Base-by-base conservation (phyloP, 2,797 vertebrate genomes). In the Mormyrus proboscirostris region DNA sequence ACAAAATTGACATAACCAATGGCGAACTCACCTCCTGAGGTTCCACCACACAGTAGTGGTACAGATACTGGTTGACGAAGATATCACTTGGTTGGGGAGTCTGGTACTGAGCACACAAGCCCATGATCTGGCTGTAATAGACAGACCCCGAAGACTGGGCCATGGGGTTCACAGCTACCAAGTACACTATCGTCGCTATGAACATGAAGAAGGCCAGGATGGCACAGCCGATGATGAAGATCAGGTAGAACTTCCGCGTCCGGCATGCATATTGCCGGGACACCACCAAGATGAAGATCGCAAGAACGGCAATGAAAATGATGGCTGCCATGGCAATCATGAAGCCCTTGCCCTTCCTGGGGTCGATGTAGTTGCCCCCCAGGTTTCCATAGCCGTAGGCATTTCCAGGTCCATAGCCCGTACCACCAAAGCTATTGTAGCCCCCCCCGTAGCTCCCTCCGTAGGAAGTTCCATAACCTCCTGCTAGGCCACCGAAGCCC, bases 31-130 rank as follows among this genome's bases (percentile, higher is more conserved):
- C 98, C 97, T 98, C 98, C 76, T 98, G 97, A 0, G 97, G 97
- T 90, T 98, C 98, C 92, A 98, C 96, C 44, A 98, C 97, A 51
- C 98, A 98, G 94, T 97, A 98, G 92, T 98, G 97, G 94, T 98
- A 98, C 5, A 98, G 95, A 91, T 98, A 98, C 59, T 98, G 97
- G 90, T 98, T 98, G 91, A 96, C 79, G 0, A 96, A 94, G 22
- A 94, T 0, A 0, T 94, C 95, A 0, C 91, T 0, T 0, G 0
- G 0, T 89, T 94, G 93, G 0, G 96, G 91, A 0, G 92, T 55
- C 50, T 97, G 96, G 92, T 94, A 98, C 89, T 96, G 97, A 47
- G 95, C 95, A 84, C 98, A 98, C 53, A 98, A 89, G 2, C 92
- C 92, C 1, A 94, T 91, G 5, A 98, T 95, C 69, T 97, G 97